Base-by-base conservation (phyloP, 2,113 vertebrate genomes). In the Cyprichromis sp. region DNA sequence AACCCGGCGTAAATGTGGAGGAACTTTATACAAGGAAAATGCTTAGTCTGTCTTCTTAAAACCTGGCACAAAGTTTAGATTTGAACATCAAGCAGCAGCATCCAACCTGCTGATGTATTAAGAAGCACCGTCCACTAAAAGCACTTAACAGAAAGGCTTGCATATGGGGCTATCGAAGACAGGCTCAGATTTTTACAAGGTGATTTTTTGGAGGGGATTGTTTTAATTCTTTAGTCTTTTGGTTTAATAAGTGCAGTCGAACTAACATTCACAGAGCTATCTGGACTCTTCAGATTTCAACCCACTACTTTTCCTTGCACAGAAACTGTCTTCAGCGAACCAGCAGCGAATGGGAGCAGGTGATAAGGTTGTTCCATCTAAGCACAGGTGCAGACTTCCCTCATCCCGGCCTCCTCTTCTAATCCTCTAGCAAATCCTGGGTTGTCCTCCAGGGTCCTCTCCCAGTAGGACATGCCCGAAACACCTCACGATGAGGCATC, bases 271-370 rank as follows among this genome's bases (percentile, higher is more conserved):
- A 29, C 4, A 1, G 21, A 45, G 21, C 14, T 5, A 76, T 47
- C 13, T 73, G 68, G 40, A 6, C 13, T 76, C 21, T 10, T 47
- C 40, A 19, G 16, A 76, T 29, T 29, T 10, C 21, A 45, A 45
- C 21, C 5, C 5, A 73, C 17, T 6, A 45, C 40, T 45, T 71
- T 42, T 16, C 66, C 13, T 0, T 0, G 5, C 0, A 45, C 21
- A 45, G 21, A 73, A 73, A 45, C 4, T 11, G 13, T 73, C 38
- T 45, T 16, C 38, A 73, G 13, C 40, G 2, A 73, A 73, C 68
- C 40, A 17, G 68, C 68, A 16, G 21, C 14, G 5, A 26, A 26
- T 73, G 38, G 21, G 0, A 45, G 21, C 21, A 45, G 40, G 8
- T 26, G 21, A 45, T 26, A 11, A 45, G 13, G 8, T 45, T 16